phyloP scores from a whole-genome alignment of 2,113 vertebrate species.

The Neodontobutis hainanensis region DNA sequence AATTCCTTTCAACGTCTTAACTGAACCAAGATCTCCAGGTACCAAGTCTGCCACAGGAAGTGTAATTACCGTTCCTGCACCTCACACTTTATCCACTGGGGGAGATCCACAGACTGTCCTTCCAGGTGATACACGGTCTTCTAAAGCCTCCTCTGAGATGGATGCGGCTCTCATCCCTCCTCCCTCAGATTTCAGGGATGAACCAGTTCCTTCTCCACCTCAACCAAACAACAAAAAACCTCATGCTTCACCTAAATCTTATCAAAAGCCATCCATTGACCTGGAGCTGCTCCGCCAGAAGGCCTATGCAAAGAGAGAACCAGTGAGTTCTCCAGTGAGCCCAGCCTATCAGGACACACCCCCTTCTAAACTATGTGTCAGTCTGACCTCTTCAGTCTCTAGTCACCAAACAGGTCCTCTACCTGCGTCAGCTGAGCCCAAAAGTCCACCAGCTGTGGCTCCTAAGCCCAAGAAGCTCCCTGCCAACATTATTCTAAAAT shows the following conservation, averaged over 20 bases:
- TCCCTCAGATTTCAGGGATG: slow-evolving; percentile 80
- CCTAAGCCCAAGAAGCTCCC: slow-evolving; percentile 89
- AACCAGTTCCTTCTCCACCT: slow-evolving; percentile 15
- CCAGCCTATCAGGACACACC: slow-evolving; percentile 15
- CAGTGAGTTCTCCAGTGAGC: slow-evolving; percentile 4
- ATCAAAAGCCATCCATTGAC: slow-evolving; percentile 17
- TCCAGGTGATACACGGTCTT: neutral
- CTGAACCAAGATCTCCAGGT: neutral
- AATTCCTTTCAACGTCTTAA: neutral
- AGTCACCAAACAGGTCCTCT: neutral
- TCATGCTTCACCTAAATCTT: neutral
- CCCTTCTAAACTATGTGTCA: neutral
- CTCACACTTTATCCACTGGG: neutral
- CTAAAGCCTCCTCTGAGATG: slow-evolving; percentile 20
- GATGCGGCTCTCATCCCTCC: slow-evolving; percentile 69
- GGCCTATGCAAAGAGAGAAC: slow-evolving; percentile 47
- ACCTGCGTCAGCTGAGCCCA: slow-evolving; percentile 46
- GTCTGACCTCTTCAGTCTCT: slow-evolving; percentile 1
- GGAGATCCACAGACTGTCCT: slow-evolving; percentile 11
- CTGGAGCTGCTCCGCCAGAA: slow-evolving; percentile 48
- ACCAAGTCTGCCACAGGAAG: neutral
- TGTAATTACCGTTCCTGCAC: neutral
- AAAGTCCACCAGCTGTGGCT: slow-evolving; percentile 82
- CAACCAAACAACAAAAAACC: neutral
- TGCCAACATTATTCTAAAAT: slow-evolving; percentile 87